Evolutionary conservation across 2,797 vertebrate species (phyloP).

Genomic region (Hylomyscus alleni): DNA sequence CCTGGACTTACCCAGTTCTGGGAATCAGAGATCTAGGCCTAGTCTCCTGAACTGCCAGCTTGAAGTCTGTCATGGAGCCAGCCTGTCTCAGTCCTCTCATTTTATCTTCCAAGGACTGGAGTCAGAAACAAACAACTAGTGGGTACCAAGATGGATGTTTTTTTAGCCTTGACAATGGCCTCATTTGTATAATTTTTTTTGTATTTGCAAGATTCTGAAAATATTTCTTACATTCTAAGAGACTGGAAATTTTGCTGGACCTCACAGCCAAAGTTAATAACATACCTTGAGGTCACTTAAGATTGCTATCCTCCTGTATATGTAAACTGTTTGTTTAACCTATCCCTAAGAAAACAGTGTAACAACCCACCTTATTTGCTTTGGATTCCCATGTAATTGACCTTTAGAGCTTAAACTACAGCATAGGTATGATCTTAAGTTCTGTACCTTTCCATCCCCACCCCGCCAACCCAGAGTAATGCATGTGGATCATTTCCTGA

Average conservation of each 20-base stretch:
- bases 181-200: background rate
- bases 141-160: background rate
- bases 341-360: background rate
- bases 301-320: background rate
- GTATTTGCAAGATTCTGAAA: background rate
- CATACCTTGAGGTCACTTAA: background rate
- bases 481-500: background rate
- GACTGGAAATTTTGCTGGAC: background rate
- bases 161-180: background rate
- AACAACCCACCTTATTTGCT: background rate
- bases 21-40: background rate
- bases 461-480: background rate
- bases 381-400: background rate
- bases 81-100: background rate
- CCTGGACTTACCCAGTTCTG: background rate
- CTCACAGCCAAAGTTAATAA: background rate
- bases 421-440: background rate
- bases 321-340: background rate
- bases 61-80: background rate
- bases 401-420: background rate
- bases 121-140: background rate
- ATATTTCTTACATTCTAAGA: background rate
- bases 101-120: background rate
- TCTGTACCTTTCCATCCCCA: background rate
- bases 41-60: background rate